A percentile compares a stretch with the other conserved stretches of the same genome.
phyloP scores from a whole-genome alignment of 2,888 invertebrate genomes.

The Tetranychus piercei region DNA sequence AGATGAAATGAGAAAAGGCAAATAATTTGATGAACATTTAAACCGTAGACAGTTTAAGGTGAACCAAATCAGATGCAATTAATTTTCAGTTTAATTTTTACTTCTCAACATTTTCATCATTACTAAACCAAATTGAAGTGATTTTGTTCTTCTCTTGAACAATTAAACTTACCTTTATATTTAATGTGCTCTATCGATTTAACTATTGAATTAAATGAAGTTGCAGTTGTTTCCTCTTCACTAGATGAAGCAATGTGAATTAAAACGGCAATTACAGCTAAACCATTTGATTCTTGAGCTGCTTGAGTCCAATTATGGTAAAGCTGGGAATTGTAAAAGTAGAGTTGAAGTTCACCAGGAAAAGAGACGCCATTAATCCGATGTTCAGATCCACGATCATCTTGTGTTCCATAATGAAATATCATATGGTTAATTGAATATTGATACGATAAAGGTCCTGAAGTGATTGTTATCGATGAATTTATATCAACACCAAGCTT shows the following conservation, averaged over 20 bases:
- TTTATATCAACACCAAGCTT: constrained; percentile 57
- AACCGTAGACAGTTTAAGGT: not conserved
- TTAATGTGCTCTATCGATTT: constrained; percentile 11
- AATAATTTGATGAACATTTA: not conserved
- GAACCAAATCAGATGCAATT: not conserved
- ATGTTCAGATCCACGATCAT: constrained; percentile 86
- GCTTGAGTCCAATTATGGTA: constrained; percentile 91
- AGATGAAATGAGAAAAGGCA: not conserved
- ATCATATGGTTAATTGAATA: constrained; percentile 88
- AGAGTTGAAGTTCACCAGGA: constrained; percentile 94
- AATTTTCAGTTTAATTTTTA: not conserved
- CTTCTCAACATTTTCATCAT: not conserved
- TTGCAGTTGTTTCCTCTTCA: constrained; percentile 37
- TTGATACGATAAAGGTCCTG: constrained; percentile 82
- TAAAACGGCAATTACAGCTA: constrained; percentile 78
- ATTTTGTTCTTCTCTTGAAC: too few species aligned
- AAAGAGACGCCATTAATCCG: constrained; percentile 85
- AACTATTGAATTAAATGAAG: not conserved
- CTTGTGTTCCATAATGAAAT: constrained; percentile 67
- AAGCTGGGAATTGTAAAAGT: constrained; percentile 90
- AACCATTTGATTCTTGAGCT: constrained; percentile 74
- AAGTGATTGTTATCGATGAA: constrained; percentile 21
- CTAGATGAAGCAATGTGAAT: constrained; percentile 52
- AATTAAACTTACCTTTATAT: constrained; percentile 7
- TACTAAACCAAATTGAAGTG: not conserved